Evolutionary conservation across 2,797 vertebrate species (phyloP).

Genomic region (Danio kyathit): DNA sequence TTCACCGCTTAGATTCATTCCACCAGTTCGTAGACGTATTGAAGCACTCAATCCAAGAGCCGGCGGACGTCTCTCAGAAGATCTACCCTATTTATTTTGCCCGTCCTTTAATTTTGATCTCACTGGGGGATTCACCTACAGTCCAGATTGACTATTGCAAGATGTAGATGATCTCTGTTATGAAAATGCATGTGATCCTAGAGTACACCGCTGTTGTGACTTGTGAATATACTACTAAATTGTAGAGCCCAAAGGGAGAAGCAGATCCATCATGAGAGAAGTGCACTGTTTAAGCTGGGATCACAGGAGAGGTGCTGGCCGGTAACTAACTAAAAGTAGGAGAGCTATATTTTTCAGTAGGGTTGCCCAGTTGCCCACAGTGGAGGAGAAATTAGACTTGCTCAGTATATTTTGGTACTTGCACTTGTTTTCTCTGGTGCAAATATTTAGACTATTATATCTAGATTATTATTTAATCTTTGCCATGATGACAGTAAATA

Average conservation of each 20-base stretch:
- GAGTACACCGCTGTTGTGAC: background rate
- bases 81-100: conserved; percentile 16
- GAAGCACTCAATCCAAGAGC: background rate
- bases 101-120: conserved; percentile 18
- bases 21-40: conserved; percentile 2
- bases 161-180: conserved; percentile 7
- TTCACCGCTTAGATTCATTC: conserved; percentile 34
- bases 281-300: conserved; percentile 4
- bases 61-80: background rate
- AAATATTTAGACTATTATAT: background rate
- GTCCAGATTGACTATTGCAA: background rate
- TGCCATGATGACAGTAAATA: too few relatives aligned
- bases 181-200: background rate
- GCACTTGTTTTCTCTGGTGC: background rate
- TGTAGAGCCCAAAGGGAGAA: background rate
- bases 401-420: background rate
- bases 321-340: background rate
- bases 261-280: conserved; percentile 5
- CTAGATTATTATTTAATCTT: too few relatives aligned
- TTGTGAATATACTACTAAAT: background rate
- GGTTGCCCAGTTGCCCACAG: conserved; percentile 5
- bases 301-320: background rate
- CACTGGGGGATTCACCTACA: conserved; percentile 18
- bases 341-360: conserved; percentile 2
- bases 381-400: background rate